Percentiles rank a stretch among this genome's conserved stretches.
Conservation (phyloP, 1,140 invertebrate species). For the Oryctes rhinoceros region DNA sequence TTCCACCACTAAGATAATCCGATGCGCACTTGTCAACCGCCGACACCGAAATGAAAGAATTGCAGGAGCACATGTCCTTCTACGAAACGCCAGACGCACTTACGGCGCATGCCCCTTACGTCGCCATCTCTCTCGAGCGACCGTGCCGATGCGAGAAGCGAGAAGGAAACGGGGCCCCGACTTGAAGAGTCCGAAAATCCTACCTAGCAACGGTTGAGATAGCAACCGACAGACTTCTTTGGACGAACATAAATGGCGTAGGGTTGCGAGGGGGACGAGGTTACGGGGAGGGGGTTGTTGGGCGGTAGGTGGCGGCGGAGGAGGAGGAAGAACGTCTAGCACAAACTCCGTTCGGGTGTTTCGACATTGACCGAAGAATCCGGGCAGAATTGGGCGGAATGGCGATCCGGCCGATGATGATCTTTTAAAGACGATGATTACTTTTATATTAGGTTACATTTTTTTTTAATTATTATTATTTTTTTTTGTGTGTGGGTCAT, state of each 20-base stretch:
- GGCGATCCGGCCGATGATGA: too few relatives aligned
- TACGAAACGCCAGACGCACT: background rate
- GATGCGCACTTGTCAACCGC: background rate
- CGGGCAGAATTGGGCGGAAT: too few relatives aligned
- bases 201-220: slow-evolving; percentile 24
- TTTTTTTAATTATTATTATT: too few relatives aligned
- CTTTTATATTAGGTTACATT: too few relatives aligned
- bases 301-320: background rate
- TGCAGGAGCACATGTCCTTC: slow-evolving; percentile 1
- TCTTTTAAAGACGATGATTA: too few relatives aligned
- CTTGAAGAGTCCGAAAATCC: slow-evolving; percentile 1
- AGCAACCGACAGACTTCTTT: background rate
- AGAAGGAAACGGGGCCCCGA: background rate
- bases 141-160: background rate
- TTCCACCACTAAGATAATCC: background rate
- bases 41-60: slow-evolving; percentile 15
- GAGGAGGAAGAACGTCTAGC: too few relatives aligned
- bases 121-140: background rate
- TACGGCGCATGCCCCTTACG: background rate
- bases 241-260: background rate
- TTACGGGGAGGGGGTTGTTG: background rate
- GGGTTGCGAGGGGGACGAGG: background rate
- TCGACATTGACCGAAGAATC: too few relatives aligned
- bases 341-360: too few relatives aligned
- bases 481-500: too few relatives aligned